A percentile compares a stretch with the other conserved stretches of the same genome.
Evolutionary conservation across 2,888 invertebrate species (phyloP).

Genomic region (Tillus elongatus): DNA sequence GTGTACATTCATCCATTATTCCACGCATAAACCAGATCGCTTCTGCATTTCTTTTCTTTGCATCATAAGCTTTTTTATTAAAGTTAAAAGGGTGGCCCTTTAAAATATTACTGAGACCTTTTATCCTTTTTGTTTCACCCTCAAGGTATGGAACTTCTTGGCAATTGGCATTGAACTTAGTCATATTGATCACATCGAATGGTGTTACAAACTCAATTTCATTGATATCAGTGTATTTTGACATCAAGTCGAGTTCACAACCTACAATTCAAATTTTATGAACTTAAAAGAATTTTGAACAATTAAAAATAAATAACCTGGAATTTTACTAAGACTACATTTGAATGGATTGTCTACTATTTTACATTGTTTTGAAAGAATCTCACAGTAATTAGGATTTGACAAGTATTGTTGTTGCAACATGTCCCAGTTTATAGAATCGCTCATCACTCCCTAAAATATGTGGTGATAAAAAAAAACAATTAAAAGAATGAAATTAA

Average conservation of each 20-base stretch:
- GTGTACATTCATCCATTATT: constrained; percentile 98
- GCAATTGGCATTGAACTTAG: constrained; percentile 24
- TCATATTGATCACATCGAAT: constrained; percentile 31
- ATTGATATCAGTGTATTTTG: not conserved
- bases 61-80: constrained; percentile 36
- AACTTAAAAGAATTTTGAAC: too few species aligned
- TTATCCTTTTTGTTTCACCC: constrained; percentile 18
- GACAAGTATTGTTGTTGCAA: constrained; percentile 80
- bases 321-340: constrained; percentile 29
- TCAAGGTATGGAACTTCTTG: constrained; percentile 24
- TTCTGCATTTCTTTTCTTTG: constrained; percentile 66
- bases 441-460: constrained; percentile 88
- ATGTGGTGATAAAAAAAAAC: too few species aligned
- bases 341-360: constrained; percentile 56
- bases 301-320: constrained; percentile 30
- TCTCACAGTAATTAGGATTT: constrained; percentile 70
- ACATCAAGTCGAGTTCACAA: not conserved
- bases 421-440: constrained; percentile 88
- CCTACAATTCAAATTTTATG: too few species aligned
- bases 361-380: constrained; percentile 79
- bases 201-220: constrained; percentile 29
- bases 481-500: constrained; percentile 7
- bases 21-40: constrained; percentile 91
- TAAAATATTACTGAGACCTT: constrained; percentile 15
- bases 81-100: constrained; percentile 18